A percentile compares a stretch with the other conserved stretches of the same genome.
These are phyloP conservation scores for Melanostigma gelatinosum DNA, from an alignment of 2,113 vertebrate genomes.

Conservation along the genomic window DNA sequence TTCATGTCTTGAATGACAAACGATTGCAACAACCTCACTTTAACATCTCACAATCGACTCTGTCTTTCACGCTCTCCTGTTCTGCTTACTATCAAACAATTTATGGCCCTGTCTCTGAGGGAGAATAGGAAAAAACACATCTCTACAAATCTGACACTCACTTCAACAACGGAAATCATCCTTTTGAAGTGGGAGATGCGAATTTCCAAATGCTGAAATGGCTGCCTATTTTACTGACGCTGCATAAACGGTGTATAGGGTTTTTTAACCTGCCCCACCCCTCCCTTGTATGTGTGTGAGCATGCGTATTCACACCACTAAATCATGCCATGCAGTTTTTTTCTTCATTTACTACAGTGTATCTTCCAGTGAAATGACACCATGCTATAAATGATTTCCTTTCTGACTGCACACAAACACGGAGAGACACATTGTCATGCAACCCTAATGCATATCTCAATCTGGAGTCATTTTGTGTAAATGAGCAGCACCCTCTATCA, in stretches of 20 bases:
- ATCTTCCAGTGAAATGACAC: slow-evolving; percentile 27
- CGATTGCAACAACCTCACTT: slow-evolving; percentile 13
- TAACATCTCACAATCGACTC: slow-evolving; percentile 5
- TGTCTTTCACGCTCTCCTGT: slow-evolving; percentile 22
- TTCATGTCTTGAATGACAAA: slow-evolving; percentile 1
- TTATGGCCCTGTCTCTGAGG: slow-evolving; percentile 51
- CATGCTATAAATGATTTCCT: slow-evolving; percentile 30
- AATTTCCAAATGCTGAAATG: slow-evolving; percentile 71
- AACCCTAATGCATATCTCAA: slow-evolving; percentile 44
- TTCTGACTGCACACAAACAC: slow-evolving; percentile 34
- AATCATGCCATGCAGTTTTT: slow-evolving; percentile 27
- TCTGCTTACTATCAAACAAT: slow-evolving; percentile 63
- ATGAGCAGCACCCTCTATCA: slow-evolving; percentile 42
- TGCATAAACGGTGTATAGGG: slow-evolving; percentile 62
- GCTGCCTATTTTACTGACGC: slow-evolving; percentile 73
- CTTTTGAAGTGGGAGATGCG: slow-evolving; percentile 67
- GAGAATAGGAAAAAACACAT: slow-evolving; percentile 35
- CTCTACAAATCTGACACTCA: slow-evolving; percentile 59
- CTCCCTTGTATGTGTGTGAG: background rate
- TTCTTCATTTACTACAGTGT: slow-evolving; percentile 12
- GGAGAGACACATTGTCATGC: slow-evolving; percentile 36
- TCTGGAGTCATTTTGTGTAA: slow-evolving; percentile 51
- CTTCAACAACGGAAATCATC: slow-evolving; percentile 61
- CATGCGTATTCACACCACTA: slow-evolving; percentile 26
- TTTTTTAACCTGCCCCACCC: slow-evolving; percentile 38